Evolutionary conservation across 2,113 vertebrate genomes (phyloP), one percentile per base, ranked within the genome.

Genomic region (Rostratula benghalensis): DNA sequence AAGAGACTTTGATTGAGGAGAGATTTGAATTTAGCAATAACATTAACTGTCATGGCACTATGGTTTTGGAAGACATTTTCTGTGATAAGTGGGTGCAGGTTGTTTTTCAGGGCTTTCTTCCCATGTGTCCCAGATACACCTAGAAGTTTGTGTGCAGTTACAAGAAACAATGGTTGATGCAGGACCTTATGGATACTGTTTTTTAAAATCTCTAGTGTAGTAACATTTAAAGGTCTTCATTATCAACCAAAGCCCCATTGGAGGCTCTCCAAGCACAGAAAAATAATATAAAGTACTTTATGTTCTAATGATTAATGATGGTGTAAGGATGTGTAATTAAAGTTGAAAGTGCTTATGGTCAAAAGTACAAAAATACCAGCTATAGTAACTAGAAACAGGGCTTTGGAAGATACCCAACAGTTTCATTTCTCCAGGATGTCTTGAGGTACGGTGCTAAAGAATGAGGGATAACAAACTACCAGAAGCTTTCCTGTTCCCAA

Each of bases 11-110:
- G 53, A 15, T 17, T 87, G 45, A 54, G 48, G 50, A 90, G 61
- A 75, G 37, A n/a, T 27, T 43, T 37, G 21, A 64, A 35, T 60
- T 74, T 51, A 71, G 45, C 18, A 12, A 10, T 51, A 17, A 45
- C 6, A 2, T 39, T 45, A n/a, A 13, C 7, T 77, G 21, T 41
- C 22, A 3, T 23, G 46, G 25, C 37, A 43, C 23, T 7, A 0
- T 50, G 31, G 43, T 78, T 25, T 48, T 33, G 8, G 46, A 46
- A 65, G 60, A 8, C 45, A 19, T 56, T 85, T 59, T 68, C 16
- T 35, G 9, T 71, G 39, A 9, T 54, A 28, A 10, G 11, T 69
- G 15, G 8, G 39, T 10, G 9, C 30, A 86, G 54, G 3, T 78
- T 41, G 39, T 39, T 69, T 78, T 75, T 57, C 15, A 60, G 51